Evolutionary conservation across 1,140 invertebrate species (phyloP), one percentile per base, ranked within the genome.

Genomic region (Apocrypta bakeri): DNA sequence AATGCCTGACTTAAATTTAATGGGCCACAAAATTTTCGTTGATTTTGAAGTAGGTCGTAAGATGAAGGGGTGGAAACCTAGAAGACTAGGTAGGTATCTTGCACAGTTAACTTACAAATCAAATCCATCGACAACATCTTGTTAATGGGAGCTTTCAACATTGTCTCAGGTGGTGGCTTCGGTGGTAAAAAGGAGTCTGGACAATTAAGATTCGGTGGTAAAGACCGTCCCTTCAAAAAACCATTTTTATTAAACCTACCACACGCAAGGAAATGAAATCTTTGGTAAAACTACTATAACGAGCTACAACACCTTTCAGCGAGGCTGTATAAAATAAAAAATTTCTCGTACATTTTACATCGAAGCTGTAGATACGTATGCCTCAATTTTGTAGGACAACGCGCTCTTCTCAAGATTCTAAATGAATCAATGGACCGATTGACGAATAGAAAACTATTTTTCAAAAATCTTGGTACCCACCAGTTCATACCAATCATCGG

Each of bases 121-220:
- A 73, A 29, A 77, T 11, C 1, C 14, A 68, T 72, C 77, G 42
- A 66, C 75, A 31, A 80, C 64, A 69, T n/a, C n/a, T n/a, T n/a
- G n/a, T n/a, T n/a, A n/a, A n/a, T n/a, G n/a, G n/a, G n/a, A 61
- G 77, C 78, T 42, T 24, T 6, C 24, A 27, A 81, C 84, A 68
- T 82, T 82, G 78, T 88, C 87, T 2, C 21, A 94, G 93, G 97
- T 33, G 97, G 97, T 68, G 97, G 97, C 24, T 96, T 98, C 88
- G 96, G 97, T 14, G 97, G 97, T 1, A 95, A 94, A 85, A 98
- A 97, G 86, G 96, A 97, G 90, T 97, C 97, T 3, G 97, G 97
- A 0, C 97, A 98, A 87, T 91, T 98, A 24, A 92, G 97, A 83
- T 98, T 98, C 93, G 97, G 97, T 9, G 95, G 97, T 31, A 93